Conservation (phyloP, 2,888 invertebrate genomes). For the Luffia ferchaultella region DNA sequence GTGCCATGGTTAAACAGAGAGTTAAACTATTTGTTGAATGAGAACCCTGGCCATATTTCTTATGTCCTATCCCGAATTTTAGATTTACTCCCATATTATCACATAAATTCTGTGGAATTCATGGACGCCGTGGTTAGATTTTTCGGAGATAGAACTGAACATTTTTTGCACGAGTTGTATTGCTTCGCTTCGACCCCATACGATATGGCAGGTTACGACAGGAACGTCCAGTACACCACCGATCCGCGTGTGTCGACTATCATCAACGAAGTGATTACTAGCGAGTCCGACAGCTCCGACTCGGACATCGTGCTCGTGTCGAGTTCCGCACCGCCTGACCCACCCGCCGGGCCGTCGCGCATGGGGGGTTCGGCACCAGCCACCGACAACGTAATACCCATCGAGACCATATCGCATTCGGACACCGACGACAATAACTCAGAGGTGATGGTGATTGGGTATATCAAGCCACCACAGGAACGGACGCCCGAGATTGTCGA, state of each 20-base stretch:
- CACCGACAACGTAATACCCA: constrained; percentile 35
- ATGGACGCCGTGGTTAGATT: constrained; percentile 72
- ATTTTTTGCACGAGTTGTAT: constrained; percentile 90
- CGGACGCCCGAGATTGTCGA: constrained; percentile 73
- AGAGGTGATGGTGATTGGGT: constrained; percentile 70
- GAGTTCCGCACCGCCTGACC: constrained; percentile 29
- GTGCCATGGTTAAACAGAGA: constrained; percentile 91
- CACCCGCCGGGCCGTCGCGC: constrained; percentile 21
- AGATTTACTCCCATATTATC: constrained; percentile 71
- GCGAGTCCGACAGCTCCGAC: constrained; percentile 39
- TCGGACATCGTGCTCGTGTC: constrained; percentile 46
- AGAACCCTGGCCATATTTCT: constrained; percentile 69
- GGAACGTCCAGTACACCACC: constrained; percentile 72
- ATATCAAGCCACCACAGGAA: constrained; percentile 71
- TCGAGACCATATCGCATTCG: constrained; percentile 54
- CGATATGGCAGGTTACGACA: constrained; percentile 81
- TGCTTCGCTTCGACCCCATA: constrained; percentile 88
- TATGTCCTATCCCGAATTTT: constrained; percentile 75
- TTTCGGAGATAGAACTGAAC: constrained; percentile 76
- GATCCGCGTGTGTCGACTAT: constrained; percentile 58
- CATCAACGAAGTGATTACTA: constrained; percentile 63
- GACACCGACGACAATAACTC: constrained; percentile 54
- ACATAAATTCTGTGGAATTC: constrained; percentile 76
- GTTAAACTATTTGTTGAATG: constrained; percentile 76
- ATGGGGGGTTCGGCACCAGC: constrained; percentile 3